A percentile compares a stretch with the other conserved stretches of the same genome.
Evolutionary conservation across 2,113 vertebrate genomes (phyloP).

Genomic region (Harpagus bidentatus): DNA sequence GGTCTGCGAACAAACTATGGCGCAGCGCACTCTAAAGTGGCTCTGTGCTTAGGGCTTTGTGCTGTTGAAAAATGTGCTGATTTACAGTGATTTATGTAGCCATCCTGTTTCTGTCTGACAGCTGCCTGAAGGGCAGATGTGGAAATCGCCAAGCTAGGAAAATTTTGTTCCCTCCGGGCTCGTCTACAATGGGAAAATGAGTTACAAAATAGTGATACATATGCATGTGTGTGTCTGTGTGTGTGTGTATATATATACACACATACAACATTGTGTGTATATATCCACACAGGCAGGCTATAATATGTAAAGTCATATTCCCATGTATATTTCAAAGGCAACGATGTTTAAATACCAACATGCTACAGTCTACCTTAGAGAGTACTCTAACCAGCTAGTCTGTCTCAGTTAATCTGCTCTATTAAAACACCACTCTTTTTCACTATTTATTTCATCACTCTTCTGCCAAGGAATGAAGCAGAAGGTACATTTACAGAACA

Average conservation of each 20-base stretch:
- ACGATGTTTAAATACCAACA: neutral
- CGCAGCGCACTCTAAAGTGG: neutral
- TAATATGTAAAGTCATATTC: neutral
- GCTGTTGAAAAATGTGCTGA: constrained; percentile 18
- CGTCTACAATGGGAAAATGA: neutral
- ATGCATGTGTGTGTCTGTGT: rapidly evolving
- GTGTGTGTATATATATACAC: rapidly evolving
- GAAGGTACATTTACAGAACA: neutral
- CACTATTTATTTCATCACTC: neutral
- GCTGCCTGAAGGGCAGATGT: constrained; percentile 1
- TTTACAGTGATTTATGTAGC: constrained; percentile 21
- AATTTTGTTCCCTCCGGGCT: neutral
- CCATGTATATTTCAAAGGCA: neutral
- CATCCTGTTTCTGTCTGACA: neutral
- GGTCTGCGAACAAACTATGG: neutral
- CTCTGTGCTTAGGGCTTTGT: neutral
- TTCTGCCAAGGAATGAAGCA: neutral
- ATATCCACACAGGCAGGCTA: neutral
- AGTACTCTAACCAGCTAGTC: neutral
- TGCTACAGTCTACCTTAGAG: neutral
- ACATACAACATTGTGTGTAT: neutral
- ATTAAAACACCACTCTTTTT: neutral
- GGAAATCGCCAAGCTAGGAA: neutral
- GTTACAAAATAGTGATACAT: neutral
- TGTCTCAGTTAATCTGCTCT: neutral